phyloP scores from a whole-genome alignment of 2,113 vertebrate species.

The Mola mola region DNA sequence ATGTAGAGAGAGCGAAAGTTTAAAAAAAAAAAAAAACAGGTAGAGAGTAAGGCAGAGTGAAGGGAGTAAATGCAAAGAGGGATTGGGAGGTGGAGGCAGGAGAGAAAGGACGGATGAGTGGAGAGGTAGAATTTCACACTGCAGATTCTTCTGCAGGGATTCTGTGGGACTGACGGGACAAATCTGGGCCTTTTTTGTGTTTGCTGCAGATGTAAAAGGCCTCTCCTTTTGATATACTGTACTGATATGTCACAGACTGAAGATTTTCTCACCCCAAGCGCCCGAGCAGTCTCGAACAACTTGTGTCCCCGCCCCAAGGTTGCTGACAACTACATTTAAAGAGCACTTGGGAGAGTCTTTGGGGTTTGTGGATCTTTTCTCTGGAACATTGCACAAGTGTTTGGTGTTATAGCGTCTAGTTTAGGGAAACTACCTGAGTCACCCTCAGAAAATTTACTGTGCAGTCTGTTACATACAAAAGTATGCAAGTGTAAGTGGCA shows the following conservation, averaged over 20 bases:
- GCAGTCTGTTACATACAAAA: too few relatives aligned
- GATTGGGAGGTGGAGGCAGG: conserved; percentile 5
- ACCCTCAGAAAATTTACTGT: too few relatives aligned
- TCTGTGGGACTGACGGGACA: conserved; percentile 20
- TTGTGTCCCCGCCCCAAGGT: too few relatives aligned
- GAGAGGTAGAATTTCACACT: conserved; percentile 33
- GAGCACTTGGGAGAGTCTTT: too few relatives aligned
- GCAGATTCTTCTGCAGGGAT: conserved; percentile 13
- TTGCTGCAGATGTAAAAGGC: conserved; percentile 42
- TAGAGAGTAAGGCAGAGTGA: conserved; percentile 15
- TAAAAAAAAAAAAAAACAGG: conserved; percentile 41
- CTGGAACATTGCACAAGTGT: too few relatives aligned
- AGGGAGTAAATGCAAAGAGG: conserved; percentile 32
- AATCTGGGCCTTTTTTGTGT: conserved; percentile 17
- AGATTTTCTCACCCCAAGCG: too few relatives aligned
- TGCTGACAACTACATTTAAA: too few relatives aligned
- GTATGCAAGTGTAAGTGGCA: too few relatives aligned
- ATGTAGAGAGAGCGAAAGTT: conserved; percentile 19
- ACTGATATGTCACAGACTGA: conserved; percentile 35
- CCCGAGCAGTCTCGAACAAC: too few relatives aligned
- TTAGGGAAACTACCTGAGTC: too few relatives aligned
- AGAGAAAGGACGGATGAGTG: conserved; percentile 20
- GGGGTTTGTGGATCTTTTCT: too few relatives aligned
- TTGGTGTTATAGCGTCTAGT: too few relatives aligned
- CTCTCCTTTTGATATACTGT: conserved; percentile 22